Conservation (phyloP, 2,113 vertebrate genomes). For the Colossoma macropomum region DNA sequence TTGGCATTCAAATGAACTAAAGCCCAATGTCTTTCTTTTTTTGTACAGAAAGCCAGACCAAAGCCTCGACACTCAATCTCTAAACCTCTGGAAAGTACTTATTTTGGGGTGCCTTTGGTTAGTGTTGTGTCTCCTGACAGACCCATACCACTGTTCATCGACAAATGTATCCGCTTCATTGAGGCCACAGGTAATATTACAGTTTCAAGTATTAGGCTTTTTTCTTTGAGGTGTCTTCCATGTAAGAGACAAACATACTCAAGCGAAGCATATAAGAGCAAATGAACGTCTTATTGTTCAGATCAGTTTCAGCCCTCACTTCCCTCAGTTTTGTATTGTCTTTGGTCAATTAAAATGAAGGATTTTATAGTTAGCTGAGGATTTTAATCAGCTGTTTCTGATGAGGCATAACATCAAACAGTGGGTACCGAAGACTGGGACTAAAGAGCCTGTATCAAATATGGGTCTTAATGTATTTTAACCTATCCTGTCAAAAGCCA, state of each 20-base stretch:
- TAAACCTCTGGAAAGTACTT: constrained; percentile 90
- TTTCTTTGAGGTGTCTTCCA: too few species aligned
- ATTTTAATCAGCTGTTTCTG: too few species aligned
- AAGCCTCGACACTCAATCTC: constrained; percentile 90
- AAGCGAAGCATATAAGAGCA: neutral
- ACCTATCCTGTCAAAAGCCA: neutral
- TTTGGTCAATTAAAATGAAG: neutral
- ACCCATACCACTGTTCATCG: constrained; percentile 94
- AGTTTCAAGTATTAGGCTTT: too few species aligned
- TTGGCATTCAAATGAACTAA: neutral
- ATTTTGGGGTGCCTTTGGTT: constrained; percentile 88
- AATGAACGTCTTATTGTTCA: neutral
- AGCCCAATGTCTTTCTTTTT: constrained; percentile 39
- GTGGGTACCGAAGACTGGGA: too few species aligned
- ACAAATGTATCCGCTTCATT: constrained; percentile 94
- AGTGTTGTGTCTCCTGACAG: constrained; percentile 86
- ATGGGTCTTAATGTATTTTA: neutral
- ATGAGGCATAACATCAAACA: too few species aligned
- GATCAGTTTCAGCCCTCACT: neutral
- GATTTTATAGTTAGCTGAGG: neutral
- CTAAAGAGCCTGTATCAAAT: neutral
- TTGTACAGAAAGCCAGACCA: constrained; percentile 86
- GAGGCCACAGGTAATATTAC: constrained; percentile 86
- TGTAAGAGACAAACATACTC: too few species aligned
- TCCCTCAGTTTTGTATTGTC: neutral